Conservation (phyloP, 2,797 vertebrate genomes). For the Pempheris klunzingeri region DNA sequence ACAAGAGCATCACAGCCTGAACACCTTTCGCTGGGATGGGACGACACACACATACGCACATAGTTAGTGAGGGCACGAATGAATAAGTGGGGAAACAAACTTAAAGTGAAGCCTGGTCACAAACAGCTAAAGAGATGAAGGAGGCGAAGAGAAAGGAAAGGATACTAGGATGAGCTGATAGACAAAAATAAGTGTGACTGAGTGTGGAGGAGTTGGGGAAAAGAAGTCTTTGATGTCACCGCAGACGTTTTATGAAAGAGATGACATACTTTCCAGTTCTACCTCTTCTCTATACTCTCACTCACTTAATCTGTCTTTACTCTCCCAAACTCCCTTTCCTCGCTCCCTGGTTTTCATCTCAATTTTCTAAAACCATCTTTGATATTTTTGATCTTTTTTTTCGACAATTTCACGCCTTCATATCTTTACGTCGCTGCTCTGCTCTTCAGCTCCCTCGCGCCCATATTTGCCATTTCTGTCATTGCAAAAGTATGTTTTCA, state of each 20-base stretch:
- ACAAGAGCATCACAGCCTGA: slow-evolving; percentile 83
- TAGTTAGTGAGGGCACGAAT: neutral
- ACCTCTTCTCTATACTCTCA: slow-evolving; percentile 30
- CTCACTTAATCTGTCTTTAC: slow-evolving; percentile 54
- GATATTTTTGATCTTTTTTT: slow-evolving; percentile 62
- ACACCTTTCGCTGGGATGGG: slow-evolving; percentile 71
- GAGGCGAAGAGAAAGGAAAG: slow-evolving; percentile 9
- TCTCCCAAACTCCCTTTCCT: slow-evolving; percentile 36
- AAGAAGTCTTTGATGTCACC: slow-evolving; percentile 62
- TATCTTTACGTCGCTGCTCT: slow-evolving; percentile 34
- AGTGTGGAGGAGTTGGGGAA: slow-evolving; percentile 24
- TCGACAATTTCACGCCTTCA: slow-evolving; percentile 46
- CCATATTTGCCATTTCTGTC: slow-evolving; percentile 29
- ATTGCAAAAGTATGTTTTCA: slow-evolving; percentile 18
- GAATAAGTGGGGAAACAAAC: neutral
- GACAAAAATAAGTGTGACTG: slow-evolving; percentile 18
- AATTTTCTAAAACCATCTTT: slow-evolving; percentile 64
- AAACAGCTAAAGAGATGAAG: slow-evolving; percentile 6
- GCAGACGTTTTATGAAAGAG: slow-evolving; percentile 47
- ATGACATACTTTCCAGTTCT: slow-evolving; percentile 45
- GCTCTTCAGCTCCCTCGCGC: slow-evolving; percentile 24
- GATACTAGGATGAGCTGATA: neutral
- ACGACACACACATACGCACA: slow-evolving; percentile 18
- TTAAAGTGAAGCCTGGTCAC: slow-evolving; percentile 25
- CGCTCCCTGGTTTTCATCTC: slow-evolving; percentile 64